These are phyloP conservation scores for Neolamprologus multifasciatus DNA, from an alignment of 2,797 vertebrate genomes.

Conservation along the genomic window DNA sequence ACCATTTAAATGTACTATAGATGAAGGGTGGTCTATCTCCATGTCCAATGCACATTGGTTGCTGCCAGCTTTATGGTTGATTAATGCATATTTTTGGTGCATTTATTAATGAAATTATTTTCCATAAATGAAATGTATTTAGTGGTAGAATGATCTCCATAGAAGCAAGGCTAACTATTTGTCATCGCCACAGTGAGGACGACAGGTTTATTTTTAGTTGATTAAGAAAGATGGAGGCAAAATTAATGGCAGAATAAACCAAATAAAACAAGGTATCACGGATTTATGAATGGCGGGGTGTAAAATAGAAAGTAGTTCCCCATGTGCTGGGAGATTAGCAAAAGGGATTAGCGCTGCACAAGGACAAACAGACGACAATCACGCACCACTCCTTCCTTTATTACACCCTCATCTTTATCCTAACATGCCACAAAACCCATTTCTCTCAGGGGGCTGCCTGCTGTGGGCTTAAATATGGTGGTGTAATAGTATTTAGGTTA, in stretches of 20 bases:
- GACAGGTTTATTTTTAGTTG: background rate
- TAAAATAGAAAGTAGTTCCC: constrained; percentile 51
- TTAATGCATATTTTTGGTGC: background rate
- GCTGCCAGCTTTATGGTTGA: background rate
- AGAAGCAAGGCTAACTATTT: background rate
- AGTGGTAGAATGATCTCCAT: background rate
- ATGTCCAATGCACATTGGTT: background rate
- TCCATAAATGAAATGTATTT: background rate
- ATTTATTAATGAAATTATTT: background rate
- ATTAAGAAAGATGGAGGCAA: background rate
- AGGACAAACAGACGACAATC: constrained; percentile 52
- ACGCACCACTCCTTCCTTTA: constrained; percentile 9
- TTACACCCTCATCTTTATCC: background rate
- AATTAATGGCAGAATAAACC: background rate
- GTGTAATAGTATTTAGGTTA: background rate
- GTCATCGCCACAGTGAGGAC: background rate
- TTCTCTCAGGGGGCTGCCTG: no score
- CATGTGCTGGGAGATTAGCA: constrained; percentile 63
- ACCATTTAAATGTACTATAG: background rate
- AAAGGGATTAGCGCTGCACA: constrained; percentile 66
- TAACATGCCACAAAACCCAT: background rate
- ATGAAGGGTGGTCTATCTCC: background rate
- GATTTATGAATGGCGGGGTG: constrained; percentile 27
- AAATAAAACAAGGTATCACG: background rate
- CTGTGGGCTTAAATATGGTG: background rate